These are phyloP conservation scores for Nothobranchius kuhntae DNA, from an alignment of 2,113 vertebrate genomes.

Conservation along the genomic window DNA sequence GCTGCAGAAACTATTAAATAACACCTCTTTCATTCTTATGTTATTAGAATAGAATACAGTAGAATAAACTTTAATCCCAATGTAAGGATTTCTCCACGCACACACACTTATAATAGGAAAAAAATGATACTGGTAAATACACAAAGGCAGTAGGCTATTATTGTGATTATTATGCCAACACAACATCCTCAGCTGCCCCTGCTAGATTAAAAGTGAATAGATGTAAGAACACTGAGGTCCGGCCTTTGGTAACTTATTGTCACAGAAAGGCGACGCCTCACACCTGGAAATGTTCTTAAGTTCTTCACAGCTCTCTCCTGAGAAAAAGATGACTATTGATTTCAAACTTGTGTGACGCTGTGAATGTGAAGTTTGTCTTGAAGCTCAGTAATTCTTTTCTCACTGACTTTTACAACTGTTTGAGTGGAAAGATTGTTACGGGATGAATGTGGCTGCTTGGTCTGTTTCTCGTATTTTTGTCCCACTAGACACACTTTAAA, in stretches of 20 bases:
- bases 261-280: not conserved
- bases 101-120: no score
- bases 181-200: no score
- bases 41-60: no score
- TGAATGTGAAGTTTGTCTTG: constrained; percentile 16
- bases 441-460: constrained; percentile 7
- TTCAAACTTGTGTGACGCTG: constrained; percentile 5
- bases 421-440: constrained; percentile 21
- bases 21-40: no score
- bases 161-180: no score
- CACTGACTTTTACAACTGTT: constrained; percentile 20
- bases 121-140: no score
- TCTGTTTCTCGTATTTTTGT: constrained; percentile 13
- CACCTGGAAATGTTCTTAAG: not conserved
- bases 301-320: not conserved
- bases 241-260: not conserved
- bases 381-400: constrained; percentile 5
- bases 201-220: no score
- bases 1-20: no score
- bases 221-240: no score
- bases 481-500: constrained; percentile 25
- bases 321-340: not conserved
- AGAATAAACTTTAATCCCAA: no score
- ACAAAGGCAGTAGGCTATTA: no score
- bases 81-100: no score